Base-by-base conservation (phyloP, 2,888 invertebrate genomes). In the Rutpela maculata region DNA sequence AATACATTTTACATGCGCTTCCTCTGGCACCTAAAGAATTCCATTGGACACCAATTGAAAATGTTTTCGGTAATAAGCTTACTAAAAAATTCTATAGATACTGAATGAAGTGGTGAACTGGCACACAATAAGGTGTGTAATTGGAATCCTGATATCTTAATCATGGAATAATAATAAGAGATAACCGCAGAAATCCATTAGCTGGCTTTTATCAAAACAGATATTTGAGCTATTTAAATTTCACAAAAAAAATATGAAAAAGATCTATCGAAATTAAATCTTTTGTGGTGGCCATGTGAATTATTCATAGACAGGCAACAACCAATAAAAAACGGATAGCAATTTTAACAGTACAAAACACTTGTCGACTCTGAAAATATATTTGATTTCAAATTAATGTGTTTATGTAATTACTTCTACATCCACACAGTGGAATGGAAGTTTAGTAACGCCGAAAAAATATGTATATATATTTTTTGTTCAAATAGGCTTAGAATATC, bases 171-270 rank as follows among this genome's bases (percentile, higher is more conserved):
- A 26, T 26, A 26, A 67, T 38, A 67, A 67, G n/a, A 67, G 57
- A 71, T 35, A 71, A 71, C 70, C 70, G 50, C 70, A 71, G 17
- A 38, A 71, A 56, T 62, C 70, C 50, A 71, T 71, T 71, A 71
- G 26, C 43, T 19, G 12, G 43, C 43, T 62, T 67, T 71, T 59
- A 62, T 60, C 62, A 43, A 66, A 66, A 19, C 19, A 43, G 38
- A 43, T 59, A 59, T 18, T 19, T 59, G 22, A 22, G n/a, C 67
- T 55, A 50, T n/a, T 65, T 43, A 22, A 19, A 18, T 18, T 22
- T 43, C 10, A 65, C 19, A 18, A 11, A 26, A 11, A 26, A 26
- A 18, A 50, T 9, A 15, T 63, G 26, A 66, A 22, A 66, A 66
- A 66, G 19, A 19, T n/a, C 67, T 11, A 26, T n/a, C 26, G 18